Evolutionary conservation across 2,888 invertebrate genomes (phyloP).

Genomic region (Eupithecia subfuscata): DNA sequence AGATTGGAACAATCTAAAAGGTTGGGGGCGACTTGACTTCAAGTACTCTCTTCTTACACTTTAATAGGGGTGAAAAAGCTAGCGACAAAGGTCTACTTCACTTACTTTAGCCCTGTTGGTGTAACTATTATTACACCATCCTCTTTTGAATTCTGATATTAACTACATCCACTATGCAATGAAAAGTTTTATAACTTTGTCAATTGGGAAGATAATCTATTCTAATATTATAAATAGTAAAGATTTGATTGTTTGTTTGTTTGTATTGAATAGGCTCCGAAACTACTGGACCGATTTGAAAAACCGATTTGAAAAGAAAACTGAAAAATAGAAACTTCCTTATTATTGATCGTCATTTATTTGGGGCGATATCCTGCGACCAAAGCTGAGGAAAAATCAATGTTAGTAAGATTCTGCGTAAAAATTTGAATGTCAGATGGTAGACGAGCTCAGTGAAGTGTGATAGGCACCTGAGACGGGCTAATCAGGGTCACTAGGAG

Average conservation of each 20-base stretch:
- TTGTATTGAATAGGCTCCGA: too few relatives aligned
- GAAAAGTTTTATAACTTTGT: too few relatives aligned
- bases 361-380: not conserved
- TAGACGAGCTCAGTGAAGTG: conserved; percentile 45
- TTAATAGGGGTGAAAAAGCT: conserved; percentile 12
- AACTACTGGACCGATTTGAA: too few relatives aligned
- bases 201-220: too few relatives aligned
- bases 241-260: too few relatives aligned
- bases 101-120: not conserved
- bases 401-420: not conserved
- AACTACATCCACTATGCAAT: not conserved
- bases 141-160: not conserved
- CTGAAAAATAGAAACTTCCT: too few relatives aligned
- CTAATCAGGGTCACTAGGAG: conserved; percentile 46
- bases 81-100: not conserved
- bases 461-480: conserved; percentile 42
- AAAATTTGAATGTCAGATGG: conserved; percentile 14
- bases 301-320: too few relatives aligned
- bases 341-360: not conserved
- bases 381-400: not conserved
- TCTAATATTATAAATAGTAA: too few relatives aligned
- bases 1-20: conserved; percentile 52
- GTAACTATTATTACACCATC: not conserved
- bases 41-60: conserved; percentile 47
- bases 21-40: conserved; percentile 46